Evolutionary conservation across 2,113 vertebrate species (phyloP).

Genomic region (Elephas maximus): DNA sequence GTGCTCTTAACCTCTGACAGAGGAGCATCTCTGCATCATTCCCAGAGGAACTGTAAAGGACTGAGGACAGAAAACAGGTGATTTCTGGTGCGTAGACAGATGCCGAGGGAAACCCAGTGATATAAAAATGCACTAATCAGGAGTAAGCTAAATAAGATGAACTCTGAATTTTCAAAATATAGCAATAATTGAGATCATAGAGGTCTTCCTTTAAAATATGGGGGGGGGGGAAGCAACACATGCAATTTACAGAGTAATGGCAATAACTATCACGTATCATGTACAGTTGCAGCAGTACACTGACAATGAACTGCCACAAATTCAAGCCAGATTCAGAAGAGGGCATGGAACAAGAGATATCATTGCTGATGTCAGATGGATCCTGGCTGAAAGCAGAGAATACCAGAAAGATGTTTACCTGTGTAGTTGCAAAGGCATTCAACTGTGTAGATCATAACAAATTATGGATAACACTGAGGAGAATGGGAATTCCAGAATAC

Average conservation of each 20-base stretch:
- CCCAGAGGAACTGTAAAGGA: not conserved
- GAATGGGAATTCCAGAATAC: no score
- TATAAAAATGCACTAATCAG: not conserved
- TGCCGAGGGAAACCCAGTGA: not conserved
- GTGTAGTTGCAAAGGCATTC: no score
- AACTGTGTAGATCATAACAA: no score
- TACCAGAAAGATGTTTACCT: no score
- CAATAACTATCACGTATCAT: not conserved
- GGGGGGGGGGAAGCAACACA: constrained; percentile 75
- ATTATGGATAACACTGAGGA: no score
- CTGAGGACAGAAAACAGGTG: constrained; percentile 7
- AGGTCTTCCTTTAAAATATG: constrained; percentile 94
- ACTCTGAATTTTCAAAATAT: constrained; percentile 27
- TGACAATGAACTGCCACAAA: no score
- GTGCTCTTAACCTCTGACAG: not conserved
- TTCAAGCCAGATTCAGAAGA: no score
- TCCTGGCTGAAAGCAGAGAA: no score
- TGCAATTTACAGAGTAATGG: constrained; percentile 18
- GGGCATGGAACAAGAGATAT: no score
- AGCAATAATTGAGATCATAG: constrained; percentile 90
- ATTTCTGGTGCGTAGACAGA: not conserved
- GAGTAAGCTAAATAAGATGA: constrained; percentile 39
- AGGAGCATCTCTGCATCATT: not conserved
- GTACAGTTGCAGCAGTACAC: no score
- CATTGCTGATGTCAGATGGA: no score